Conservation (phyloP, 1,140 invertebrate species). For the Cylas formicarius region DNA sequence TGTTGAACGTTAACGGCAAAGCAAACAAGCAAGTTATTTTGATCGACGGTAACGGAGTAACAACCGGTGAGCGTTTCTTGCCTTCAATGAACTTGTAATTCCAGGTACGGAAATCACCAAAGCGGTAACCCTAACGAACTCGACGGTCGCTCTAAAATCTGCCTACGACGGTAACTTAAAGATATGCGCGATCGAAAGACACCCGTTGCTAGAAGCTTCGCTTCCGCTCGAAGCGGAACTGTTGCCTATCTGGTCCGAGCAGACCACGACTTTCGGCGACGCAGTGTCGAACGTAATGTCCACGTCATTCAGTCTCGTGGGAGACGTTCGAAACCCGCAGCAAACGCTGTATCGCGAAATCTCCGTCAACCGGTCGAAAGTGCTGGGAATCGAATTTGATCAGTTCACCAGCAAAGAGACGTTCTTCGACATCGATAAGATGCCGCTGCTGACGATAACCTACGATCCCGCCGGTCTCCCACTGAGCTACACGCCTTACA, state of each 20-base stretch:
- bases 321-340: slow-evolving; percentile 73
- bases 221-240: slow-evolving; percentile 88
- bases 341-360: slow-evolving; percentile 76
- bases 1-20: slow-evolving; percentile 51
- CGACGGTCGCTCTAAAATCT: slow-evolving; percentile 62
- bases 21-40: slow-evolving; percentile 48
- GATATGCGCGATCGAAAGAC: slow-evolving; percentile 70
- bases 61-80: too few species aligned
- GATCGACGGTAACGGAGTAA: slow-evolving; percentile 42
- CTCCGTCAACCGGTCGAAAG: slow-evolving; percentile 73
- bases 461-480: slow-evolving; percentile 84
- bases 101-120: slow-evolving; percentile 59
- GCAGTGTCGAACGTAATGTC: slow-evolving; percentile 68
- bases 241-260: slow-evolving; percentile 79
- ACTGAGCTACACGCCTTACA: slow-evolving; percentile 65
- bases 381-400: slow-evolving; percentile 86
- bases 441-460: slow-evolving; percentile 73
- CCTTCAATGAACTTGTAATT: too few species aligned
- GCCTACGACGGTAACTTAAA: slow-evolving; percentile 63
- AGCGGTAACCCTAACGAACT: slow-evolving; percentile 68
- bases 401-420: slow-evolving; percentile 80
- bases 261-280: slow-evolving; percentile 67
- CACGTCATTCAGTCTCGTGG: slow-evolving; percentile 70
- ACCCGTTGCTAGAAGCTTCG: slow-evolving; percentile 78
- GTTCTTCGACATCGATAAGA: slow-evolving; percentile 76